A percentile compares a stretch with the other conserved stretches of the same genome.
Conservation (phyloP, 1,140 invertebrate genomes). For the Hyles vespertilio region DNA sequence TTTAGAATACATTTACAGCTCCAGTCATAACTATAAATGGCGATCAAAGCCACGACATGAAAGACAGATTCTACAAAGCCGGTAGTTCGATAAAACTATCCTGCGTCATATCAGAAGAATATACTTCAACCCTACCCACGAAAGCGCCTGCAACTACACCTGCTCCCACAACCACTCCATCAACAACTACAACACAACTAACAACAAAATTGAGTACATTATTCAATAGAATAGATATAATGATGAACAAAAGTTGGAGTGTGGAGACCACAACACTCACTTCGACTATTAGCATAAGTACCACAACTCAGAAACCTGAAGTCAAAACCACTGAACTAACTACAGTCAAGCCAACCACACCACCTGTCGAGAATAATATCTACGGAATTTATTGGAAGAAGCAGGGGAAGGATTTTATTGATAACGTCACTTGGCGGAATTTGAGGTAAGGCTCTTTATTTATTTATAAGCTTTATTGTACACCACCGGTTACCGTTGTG, state of each 20-base stretch:
- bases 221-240: constrained; percentile 69
- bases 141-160: constrained; percentile 40
- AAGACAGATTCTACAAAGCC: constrained; percentile 83
- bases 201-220: constrained; percentile 66
- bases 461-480: no score
- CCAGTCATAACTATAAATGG: constrained; percentile 81
- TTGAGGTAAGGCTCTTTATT: constrained; percentile 51
- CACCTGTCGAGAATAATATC: constrained; percentile 68
- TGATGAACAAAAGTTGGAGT: constrained; percentile 71
- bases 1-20: constrained; percentile 59
- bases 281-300: constrained; percentile 64
- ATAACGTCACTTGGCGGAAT: constrained; percentile 65
- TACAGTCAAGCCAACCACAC: constrained; percentile 59
- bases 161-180: constrained; percentile 35
- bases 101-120: constrained; percentile 73
- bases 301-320: constrained; percentile 53
- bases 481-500: no score
- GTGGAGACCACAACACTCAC: constrained; percentile 64
- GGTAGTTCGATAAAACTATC: constrained; percentile 84
- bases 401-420: constrained; percentile 61
- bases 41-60: constrained; percentile 80
- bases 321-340: constrained; percentile 47
- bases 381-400: constrained; percentile 72
- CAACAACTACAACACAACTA: constrained; percentile 54
- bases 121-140: constrained; percentile 43